A percentile compares a stretch with the other conserved stretches of the same genome.
Evolutionary conservation across 2,888 invertebrate species (phyloP).

Genomic region (Hipparchia semele): DNA sequence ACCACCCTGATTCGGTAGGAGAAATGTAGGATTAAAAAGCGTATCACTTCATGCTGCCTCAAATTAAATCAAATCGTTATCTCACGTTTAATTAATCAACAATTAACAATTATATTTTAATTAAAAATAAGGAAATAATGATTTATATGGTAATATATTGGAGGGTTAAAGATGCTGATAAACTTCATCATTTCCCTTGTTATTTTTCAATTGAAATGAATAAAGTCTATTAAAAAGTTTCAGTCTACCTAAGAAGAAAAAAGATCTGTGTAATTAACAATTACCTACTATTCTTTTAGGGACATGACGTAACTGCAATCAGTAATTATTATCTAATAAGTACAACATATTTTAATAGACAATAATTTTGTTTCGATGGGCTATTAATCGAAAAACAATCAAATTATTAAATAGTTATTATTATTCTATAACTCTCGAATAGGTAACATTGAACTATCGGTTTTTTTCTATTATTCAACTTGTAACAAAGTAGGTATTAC

Average conservation of each 20-base stretch:
- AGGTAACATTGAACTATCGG: no score
- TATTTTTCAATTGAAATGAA: slow-evolving; percentile 29
- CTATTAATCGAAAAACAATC: no score
- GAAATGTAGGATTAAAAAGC: slow-evolving; percentile 67
- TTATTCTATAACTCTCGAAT: no score
- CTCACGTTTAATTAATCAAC: slow-evolving; percentile 6
- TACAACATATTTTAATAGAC: background rate
- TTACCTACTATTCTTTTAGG: slow-evolving; percentile 34
- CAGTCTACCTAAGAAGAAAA: slow-evolving; percentile 41
- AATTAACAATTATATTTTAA: slow-evolving; percentile 18
- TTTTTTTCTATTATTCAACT: no score
- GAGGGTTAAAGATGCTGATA: slow-evolving; percentile 34
- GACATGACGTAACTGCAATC: slow-evolving; percentile 13
- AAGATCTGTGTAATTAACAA: slow-evolving; percentile 28
- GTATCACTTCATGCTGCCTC: slow-evolving; percentile 67
- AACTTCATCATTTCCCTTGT: slow-evolving; percentile 25
- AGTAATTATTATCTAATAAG: background rate
- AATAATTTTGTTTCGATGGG: no score
- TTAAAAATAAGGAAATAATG: slow-evolving; percentile 35
- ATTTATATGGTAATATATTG: slow-evolving; percentile 35
- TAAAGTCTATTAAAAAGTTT: slow-evolving; percentile 25
- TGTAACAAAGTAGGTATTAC: no score
- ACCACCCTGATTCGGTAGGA: slow-evolving; percentile 61
- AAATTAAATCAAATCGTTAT: slow-evolving; percentile 50
- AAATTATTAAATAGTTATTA: no score